These are phyloP conservation scores for Nesidiocoris tenuis DNA, from an alignment of 2,888 invertebrate species.

Conservation along the genomic window DNA sequence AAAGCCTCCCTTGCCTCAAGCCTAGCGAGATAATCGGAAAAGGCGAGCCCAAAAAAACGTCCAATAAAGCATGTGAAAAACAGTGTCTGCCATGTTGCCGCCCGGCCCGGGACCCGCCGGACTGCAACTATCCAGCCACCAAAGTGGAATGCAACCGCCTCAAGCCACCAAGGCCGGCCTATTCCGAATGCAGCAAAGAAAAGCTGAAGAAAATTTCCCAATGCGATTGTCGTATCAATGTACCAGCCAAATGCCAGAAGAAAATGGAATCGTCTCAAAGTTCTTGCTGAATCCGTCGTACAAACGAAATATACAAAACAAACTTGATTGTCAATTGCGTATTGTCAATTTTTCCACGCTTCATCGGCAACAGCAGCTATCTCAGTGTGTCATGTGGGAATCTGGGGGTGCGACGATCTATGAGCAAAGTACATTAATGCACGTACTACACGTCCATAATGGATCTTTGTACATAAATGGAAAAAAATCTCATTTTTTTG, in stretches of 20 bases:
- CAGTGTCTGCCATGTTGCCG: conserved; percentile 47
- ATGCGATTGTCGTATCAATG: conserved; percentile 38
- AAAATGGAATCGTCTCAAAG: neutral
- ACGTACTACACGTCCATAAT: too few species aligned
- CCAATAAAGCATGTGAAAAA: conserved; percentile 33
- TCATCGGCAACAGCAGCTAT: too few species aligned
- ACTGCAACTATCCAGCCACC: conserved; percentile 44
- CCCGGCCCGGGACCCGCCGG: conserved; percentile 46
- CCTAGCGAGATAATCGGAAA: neutral
- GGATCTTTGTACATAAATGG: too few species aligned
- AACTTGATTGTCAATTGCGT: too few species aligned
- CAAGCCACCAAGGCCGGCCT: conserved; percentile 44
- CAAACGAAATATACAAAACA: neutral
- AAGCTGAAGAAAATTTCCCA: conserved; percentile 11
- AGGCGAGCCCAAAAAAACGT: neutral
- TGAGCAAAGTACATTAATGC: too few species aligned
- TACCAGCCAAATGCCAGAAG: neutral
- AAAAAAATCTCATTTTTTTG: too few species aligned
- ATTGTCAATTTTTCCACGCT: too few species aligned
- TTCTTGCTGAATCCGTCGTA: neutral
- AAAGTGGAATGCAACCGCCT: conserved; percentile 36
- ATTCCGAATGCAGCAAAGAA: conserved; percentile 44
- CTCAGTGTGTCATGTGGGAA: too few species aligned
- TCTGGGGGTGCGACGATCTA: too few species aligned
- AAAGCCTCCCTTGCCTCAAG: conserved; percentile 17